Evolutionary conservation across 1,140 invertebrate species (phyloP), one percentile per base, ranked within the genome.

Genomic region (Papilio helenus): DNA sequence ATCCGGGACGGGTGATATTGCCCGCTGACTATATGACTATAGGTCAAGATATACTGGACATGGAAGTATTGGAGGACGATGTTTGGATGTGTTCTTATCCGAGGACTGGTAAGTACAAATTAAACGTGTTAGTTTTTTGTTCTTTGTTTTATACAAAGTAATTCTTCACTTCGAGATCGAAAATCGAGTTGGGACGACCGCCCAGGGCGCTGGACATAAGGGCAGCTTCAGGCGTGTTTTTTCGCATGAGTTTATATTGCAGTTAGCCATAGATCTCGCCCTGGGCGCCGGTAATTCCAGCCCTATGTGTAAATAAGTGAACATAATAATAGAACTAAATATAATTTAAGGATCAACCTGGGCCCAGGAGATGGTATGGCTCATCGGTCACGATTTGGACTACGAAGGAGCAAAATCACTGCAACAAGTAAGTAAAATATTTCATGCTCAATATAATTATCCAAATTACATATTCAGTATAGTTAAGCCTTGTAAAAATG

Each of bases 311-410:
- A 34, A 34, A 1, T 34, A 34, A 34, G 5, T 5, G n/a, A n/a
- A n/a, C n/a, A n/a, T n/a, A n/a, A 34, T 34, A 34, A 34, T 34
- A 34, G 3, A 34, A 34, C 34, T 34, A 34, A 34, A 39, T 39
- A 8, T 49, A 49, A 49, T 49, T 49, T 49, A 49, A 97, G 98
- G 98, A 42, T 98, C 97, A 51, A 98, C 98, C 3, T 98, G 98
- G 98, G 96, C 96, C 10, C 97, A 98, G 91, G 98, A 99, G 95
- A 97, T 98, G 96, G 95, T 97, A 3, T 98, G 98, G 97, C 95
- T 98, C 23, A 96, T 98, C 42, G 96, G 96, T 7, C 97, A 98
- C 88, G 96, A 97, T 85, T 95, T 97, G 68, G 96, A 99, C 88
- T 98, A 97, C 84, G 96, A 97, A 86, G 95, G 95, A 1, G 97